Conservation (phyloP, 2,888 invertebrate species). For the Napeogenes inachia region DNA sequence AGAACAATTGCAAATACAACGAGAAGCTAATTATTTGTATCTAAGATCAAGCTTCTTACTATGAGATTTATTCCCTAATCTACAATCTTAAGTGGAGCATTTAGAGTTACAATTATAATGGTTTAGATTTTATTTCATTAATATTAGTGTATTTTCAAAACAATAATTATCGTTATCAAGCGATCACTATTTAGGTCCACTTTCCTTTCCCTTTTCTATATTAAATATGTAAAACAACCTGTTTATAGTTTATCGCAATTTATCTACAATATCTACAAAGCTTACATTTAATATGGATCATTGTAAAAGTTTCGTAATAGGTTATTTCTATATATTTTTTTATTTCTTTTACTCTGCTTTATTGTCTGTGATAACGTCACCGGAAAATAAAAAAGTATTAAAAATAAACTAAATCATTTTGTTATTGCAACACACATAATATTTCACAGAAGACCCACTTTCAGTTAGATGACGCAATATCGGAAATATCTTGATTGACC, state of each 20-base stretch:
- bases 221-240: not conserved
- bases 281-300: no score
- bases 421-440: no score
- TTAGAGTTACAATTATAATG: constrained; percentile 24
- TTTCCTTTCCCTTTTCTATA: constrained; percentile 12
- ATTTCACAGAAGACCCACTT: not conserved
- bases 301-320: no score
- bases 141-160: constrained; percentile 5
- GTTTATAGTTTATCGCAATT: no score
- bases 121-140: constrained; percentile 12
- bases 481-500: not conserved
- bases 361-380: no score
- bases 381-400: no score
- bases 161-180: constrained; percentile 2
- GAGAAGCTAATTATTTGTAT: constrained; percentile 36
- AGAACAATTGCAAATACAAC: constrained; percentile 35
- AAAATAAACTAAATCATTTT: no score
- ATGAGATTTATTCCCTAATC: constrained; percentile 32
- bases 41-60: constrained; percentile 33
- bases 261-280: no score
- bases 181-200: constrained; percentile 4
- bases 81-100: constrained; percentile 23
- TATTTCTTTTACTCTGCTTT: no score
- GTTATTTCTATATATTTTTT: no score
- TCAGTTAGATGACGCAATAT: not conserved